Conservation (phyloP, 1,140 invertebrate species). For the Venustaconcha ellipsiformis region DNA sequence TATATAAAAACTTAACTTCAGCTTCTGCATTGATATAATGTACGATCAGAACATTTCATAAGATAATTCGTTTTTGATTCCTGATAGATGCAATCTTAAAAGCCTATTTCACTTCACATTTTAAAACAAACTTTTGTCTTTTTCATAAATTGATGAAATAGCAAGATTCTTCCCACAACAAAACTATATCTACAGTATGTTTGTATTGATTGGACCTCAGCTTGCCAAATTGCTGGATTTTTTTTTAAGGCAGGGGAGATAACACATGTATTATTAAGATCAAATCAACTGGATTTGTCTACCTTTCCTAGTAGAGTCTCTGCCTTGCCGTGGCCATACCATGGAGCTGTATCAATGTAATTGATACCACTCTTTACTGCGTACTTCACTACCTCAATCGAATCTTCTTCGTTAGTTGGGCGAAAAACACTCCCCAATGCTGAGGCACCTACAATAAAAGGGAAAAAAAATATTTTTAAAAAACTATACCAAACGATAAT, state of each 20-base stretch:
- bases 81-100: too few relatives aligned
- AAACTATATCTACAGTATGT: too few relatives aligned
- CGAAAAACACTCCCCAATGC: constrained; percentile 68
- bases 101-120: too few relatives aligned
- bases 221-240: background rate
- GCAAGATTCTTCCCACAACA: too few relatives aligned
- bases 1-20: too few relatives aligned
- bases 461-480: background rate
- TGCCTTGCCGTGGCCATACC: constrained; percentile 81
- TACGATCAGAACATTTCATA: too few relatives aligned
- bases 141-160: too few relatives aligned
- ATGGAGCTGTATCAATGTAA: constrained; percentile 91
- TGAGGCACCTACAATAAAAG: constrained; percentile 48
- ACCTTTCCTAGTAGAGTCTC: constrained; percentile 87
- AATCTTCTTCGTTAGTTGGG: constrained; percentile 74
- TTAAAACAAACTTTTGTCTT: too few relatives aligned
- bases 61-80: too few relatives aligned
- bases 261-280: background rate
- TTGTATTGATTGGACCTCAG: too few relatives aligned
- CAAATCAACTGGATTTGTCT: constrained; percentile 19
- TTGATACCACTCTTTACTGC: constrained; percentile 86
- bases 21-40: too few relatives aligned
- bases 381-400: constrained; percentile 77
- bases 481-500: background rate
- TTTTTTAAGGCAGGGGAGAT: background rate